Percentiles rank a stretch among this genome's conserved stretches.
These are phyloP conservation scores for Mormyrops boulengeri DNA, from an alignment of 2,797 vertebrate genomes.

Conservation along the genomic window DNA sequence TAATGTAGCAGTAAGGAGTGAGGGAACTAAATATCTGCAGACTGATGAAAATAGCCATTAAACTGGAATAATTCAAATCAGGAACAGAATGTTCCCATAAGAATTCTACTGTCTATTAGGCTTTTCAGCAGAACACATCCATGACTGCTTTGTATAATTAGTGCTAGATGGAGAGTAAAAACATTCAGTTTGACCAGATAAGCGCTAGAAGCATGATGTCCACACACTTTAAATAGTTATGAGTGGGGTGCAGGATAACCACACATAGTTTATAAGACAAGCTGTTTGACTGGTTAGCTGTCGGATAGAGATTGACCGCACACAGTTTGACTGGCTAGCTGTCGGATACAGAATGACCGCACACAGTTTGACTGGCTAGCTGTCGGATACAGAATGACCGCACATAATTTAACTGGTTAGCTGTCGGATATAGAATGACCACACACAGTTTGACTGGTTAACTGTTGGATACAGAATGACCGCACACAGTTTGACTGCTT, in stretches of 20 bases:
- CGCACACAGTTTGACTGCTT: not conserved
- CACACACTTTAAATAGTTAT: not conserved
- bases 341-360: not conserved
- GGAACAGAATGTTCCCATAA: not conserved
- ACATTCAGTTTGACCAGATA: not conserved
- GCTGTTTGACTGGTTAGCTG: not conserved
- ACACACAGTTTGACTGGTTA: not conserved
- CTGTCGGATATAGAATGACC: not conserved
- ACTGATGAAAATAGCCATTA: not conserved
- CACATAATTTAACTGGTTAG: not conserved
- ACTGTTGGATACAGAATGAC: not conserved
- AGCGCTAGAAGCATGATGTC: not conserved
- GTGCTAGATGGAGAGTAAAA: not conserved
- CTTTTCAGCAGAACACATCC: not conserved
- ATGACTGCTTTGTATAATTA: not conserved
- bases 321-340: not conserved
- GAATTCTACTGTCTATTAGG: not conserved
- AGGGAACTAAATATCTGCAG: not conserved
- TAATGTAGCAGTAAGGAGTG: not conserved
- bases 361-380: not conserved
- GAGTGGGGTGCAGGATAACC: not conserved
- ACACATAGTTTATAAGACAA: not conserved
- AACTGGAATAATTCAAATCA: not conserved
- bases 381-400: not conserved
- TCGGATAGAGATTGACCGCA: not conserved